Conservation (phyloP, 2,888 invertebrate genomes). For the Sinopyrophorus schimmeli region DNA sequence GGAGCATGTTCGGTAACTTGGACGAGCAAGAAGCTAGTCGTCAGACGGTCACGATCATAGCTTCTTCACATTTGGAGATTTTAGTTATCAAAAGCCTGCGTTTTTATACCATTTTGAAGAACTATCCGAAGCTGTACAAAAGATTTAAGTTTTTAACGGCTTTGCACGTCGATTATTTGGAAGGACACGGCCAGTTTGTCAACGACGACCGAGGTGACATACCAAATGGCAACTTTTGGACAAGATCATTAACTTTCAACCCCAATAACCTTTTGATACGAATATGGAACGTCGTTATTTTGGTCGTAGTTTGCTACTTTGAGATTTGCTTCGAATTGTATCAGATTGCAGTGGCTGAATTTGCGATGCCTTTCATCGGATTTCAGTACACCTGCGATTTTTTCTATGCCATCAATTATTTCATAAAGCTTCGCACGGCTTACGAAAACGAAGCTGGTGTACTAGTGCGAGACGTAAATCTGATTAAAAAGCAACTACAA, state of each 20-base stretch:
- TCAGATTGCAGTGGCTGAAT: slow-evolving; percentile 22
- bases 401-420: slow-evolving; percentile 22
- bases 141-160: slow-evolving; percentile 3
- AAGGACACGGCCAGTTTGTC: not conserved
- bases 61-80: slow-evolving; percentile 25
- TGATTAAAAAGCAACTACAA: slow-evolving; percentile 12
- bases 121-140: slow-evolving; percentile 2
- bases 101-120: slow-evolving; percentile 11
- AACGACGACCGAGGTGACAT: no score
- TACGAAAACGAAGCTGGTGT: slow-evolving; percentile 23
- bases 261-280: slow-evolving; percentile 11
- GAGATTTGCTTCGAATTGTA: slow-evolving; percentile 27
- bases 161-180: slow-evolving; percentile 16
- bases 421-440: slow-evolving; percentile 19
- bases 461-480: slow-evolving; percentile 15
- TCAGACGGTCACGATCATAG: slow-evolving; percentile 18
- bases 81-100: slow-evolving; percentile 12
- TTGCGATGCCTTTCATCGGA: slow-evolving; percentile 3
- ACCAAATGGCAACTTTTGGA: no score
- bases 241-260: no score
- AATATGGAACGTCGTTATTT: slow-evolving; percentile 17
- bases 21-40: slow-evolving; percentile 15
- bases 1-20: slow-evolving; percentile 33
- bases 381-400: slow-evolving; percentile 28
- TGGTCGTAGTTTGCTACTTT: slow-evolving; percentile 25